These are phyloP conservation scores for Phymorhynchus buccinoides DNA, from an alignment of 1,140 invertebrate species.

Conservation along the genomic window DNA sequence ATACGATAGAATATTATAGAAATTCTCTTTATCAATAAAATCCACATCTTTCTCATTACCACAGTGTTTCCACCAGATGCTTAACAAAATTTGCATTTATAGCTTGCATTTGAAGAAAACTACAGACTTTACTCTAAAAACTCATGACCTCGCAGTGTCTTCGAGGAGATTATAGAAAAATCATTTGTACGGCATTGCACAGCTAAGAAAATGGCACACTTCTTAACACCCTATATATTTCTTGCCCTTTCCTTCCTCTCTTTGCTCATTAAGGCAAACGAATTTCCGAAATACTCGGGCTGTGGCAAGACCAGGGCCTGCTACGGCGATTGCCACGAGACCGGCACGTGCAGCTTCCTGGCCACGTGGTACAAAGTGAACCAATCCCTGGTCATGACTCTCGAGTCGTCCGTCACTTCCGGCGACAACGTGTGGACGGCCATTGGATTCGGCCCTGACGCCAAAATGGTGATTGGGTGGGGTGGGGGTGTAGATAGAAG, in stretches of 20 bases:
- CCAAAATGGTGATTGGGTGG: background rate
- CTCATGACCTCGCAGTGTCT: too few species aligned
- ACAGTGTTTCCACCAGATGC: too few species aligned
- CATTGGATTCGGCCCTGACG: background rate
- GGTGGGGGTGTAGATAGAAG: background rate
- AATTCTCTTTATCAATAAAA: too few species aligned
- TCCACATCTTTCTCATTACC: too few species aligned
- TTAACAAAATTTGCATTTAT: too few species aligned
- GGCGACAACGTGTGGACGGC: constrained; percentile 1
- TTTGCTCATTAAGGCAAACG: background rate
- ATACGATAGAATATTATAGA: too few species aligned
- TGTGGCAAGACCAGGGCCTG: constrained; percentile 11
- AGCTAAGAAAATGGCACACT: too few species aligned
- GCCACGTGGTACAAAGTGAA: constrained; percentile 11
- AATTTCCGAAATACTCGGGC: background rate
- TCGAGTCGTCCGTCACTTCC: constrained; percentile 3
- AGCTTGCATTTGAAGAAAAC: too few species aligned
- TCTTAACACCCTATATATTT: too few species aligned
- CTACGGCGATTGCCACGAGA: background rate
- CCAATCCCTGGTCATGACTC: constrained; percentile 22
- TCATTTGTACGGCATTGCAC: too few species aligned
- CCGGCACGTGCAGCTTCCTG: constrained; percentile 3
- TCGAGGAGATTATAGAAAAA: too few species aligned
- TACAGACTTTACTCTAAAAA: too few species aligned
- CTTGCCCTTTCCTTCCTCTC: background rate